Base-by-base conservation (phyloP, 2,797 vertebrate genomes). In the Florisuga fusca region DNA sequence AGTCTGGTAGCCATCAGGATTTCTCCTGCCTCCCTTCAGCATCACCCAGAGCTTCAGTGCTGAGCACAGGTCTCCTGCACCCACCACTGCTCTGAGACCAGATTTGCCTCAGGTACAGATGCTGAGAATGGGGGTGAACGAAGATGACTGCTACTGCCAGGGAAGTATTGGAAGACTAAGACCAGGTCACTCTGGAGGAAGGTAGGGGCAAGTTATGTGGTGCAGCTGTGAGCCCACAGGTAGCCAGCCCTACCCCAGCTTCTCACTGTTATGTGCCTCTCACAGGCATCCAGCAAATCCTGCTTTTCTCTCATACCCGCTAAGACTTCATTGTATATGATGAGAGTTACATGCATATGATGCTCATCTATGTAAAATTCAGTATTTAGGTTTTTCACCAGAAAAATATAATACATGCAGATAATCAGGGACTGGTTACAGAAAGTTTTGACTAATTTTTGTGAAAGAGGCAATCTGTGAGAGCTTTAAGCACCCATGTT, bases 361-460 rank as follows among this genome's bases (percentile, higher is more conserved):
- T 48, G 6, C 13, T 54, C 7, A 58, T 29, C 18, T 83, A 61
- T 54, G 8, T 58, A 73, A 84, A 78, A 82, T 51, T 73, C 57
- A 58, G 18, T 29, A 48, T 41, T 63, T 63, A 72, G 20, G 16
- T 12, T 46, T 68, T 84, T 79, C 43, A 54, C 8, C 21, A 82
- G 46, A 63, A 82, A 82, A 69, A 62, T 20, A 29, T 1, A 54
- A 38, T 38, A 61, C 59, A 20, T 46, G 23, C 17, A 33, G 27
- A 19, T 69, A 92, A 48, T 55, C 14, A n/a, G 27, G 17, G 38
- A 16, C 34, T 26, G 17, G 12, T 41, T 58, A 22, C 63, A 71
- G 61, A 53, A 77, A 67, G 15, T 69, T 92, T 73, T 91, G 26
- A 31, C 63, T 79, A 25, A 61, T 82, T 78, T 29, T 89, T 19